Conservation (phyloP, 2,113 vertebrate genomes). For the Rhynchomys soricoides region DNA sequence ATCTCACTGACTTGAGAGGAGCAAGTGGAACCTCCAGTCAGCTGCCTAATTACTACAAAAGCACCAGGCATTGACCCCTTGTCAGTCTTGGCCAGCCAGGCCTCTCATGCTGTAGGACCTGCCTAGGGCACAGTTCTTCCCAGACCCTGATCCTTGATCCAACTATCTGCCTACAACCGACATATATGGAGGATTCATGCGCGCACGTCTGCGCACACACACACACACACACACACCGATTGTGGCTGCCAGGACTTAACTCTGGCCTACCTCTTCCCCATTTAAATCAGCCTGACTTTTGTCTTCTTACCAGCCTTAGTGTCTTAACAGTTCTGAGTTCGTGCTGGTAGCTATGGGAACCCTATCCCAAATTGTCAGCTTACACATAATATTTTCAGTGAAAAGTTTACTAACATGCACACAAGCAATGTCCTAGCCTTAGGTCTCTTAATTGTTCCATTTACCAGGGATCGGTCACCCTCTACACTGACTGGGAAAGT, state of each 20-base stretch:
- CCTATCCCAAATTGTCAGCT: neutral
- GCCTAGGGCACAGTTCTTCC: neutral
- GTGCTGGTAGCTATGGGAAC: neutral
- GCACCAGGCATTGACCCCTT: neutral
- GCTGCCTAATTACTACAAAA: neutral
- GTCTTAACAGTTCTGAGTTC: neutral
- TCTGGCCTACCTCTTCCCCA: neutral
- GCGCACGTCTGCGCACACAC: too few relatives aligned
- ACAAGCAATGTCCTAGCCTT: neutral
- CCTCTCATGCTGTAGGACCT: neutral
- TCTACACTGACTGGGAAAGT: slow-evolving; percentile 97
- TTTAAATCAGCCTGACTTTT: neutral
- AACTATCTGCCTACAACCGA: neutral
- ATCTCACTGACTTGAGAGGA: too few relatives aligned
- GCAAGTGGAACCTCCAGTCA: neutral
- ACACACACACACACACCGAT: too few relatives aligned
- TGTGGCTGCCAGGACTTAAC: neutral
- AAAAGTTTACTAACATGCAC: neutral
- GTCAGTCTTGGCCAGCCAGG: neutral
- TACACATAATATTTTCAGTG: neutral
- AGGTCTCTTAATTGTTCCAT: neutral
- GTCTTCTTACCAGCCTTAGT: neutral
- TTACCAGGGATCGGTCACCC: slow-evolving; percentile 86
- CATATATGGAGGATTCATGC: too few relatives aligned
- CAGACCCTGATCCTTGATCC: neutral